phyloP scores from a whole-genome alignment of 2,113 vertebrate genomes.

The Strix aluco region DNA sequence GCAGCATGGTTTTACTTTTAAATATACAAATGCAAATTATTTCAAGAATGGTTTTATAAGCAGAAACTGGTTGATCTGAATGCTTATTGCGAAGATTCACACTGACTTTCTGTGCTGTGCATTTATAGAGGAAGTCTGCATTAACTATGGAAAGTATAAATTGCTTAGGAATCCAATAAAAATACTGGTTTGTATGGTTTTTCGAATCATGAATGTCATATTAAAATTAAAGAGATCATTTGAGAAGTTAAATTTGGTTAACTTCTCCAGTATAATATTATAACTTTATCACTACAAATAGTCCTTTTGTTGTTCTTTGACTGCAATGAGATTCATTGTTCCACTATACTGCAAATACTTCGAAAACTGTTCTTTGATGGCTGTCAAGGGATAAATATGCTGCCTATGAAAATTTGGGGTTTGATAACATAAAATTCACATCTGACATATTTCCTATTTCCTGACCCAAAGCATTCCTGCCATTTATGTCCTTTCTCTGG shows the following conservation, averaged over 20 bases:
- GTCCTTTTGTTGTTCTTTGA: background rate
- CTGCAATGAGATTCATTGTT: background rate
- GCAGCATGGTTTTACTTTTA: background rate
- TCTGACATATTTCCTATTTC: background rate
- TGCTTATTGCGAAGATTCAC: background rate
- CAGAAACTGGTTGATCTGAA: background rate
- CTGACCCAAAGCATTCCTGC: background rate
- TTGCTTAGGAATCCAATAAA: background rate
- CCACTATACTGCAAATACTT: background rate
- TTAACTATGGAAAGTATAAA: background rate
- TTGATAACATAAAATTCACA: background rate
- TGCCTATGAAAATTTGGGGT: background rate
- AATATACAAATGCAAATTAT: constrained; percentile 1
- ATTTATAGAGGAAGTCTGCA: background rate
- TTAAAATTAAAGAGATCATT: background rate
- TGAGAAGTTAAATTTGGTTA: background rate
- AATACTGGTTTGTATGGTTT: background rate
- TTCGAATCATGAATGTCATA: background rate
- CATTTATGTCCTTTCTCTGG: background rate
- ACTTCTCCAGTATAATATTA: background rate
- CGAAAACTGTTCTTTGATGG: background rate
- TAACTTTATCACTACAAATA: background rate
- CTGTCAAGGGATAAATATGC: background rate
- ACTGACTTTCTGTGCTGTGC: background rate
- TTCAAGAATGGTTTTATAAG: background rate